Evolutionary conservation across 1,140 invertebrate genomes (phyloP).

Genomic region (Euwallacea fornicatus): DNA sequence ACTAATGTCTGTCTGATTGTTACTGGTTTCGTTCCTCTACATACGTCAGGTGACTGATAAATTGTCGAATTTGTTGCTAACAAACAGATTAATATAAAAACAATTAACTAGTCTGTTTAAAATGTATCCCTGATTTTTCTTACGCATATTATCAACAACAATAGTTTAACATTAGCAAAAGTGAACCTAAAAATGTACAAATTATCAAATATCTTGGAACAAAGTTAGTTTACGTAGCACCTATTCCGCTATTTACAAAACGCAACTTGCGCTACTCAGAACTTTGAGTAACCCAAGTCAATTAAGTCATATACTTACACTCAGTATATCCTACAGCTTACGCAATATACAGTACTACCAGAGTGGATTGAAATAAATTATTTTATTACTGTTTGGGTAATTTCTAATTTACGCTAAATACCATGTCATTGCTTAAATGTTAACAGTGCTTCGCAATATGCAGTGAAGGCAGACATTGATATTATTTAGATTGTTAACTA

Average conservation of each 20-base stretch:
- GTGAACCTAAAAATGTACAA: conserved; percentile 37
- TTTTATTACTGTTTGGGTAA: no score
- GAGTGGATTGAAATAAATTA: no score
- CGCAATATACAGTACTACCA: no score
- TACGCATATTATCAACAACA: conserved; percentile 40
- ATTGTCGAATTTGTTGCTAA: conserved; percentile 39
- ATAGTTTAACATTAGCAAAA: conserved; percentile 40
- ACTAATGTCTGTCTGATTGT: conserved; percentile 2
- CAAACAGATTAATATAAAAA: conserved; percentile 37
- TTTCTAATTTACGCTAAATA: conserved; percentile 24
- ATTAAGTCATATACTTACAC: no score
- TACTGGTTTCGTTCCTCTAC: not conserved
- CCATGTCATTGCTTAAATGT: conserved; percentile 41
- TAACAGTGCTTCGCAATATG: conserved; percentile 49
- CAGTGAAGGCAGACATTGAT: conserved; percentile 50
- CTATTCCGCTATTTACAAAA: conserved; percentile 35
- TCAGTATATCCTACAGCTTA: no score
- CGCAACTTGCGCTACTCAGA: no score
- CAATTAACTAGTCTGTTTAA: conserved; percentile 30
- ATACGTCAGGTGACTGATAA: conserved; percentile 19
- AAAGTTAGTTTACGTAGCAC: conserved; percentile 37
- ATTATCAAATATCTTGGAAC: conserved; percentile 39
- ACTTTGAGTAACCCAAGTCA: no score
- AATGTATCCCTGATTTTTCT: conserved; percentile 39
- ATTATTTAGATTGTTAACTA: conserved; percentile 22